phyloP scores from a whole-genome alignment of 2,113 vertebrate genomes.

The Calidris pygmaea region DNA sequence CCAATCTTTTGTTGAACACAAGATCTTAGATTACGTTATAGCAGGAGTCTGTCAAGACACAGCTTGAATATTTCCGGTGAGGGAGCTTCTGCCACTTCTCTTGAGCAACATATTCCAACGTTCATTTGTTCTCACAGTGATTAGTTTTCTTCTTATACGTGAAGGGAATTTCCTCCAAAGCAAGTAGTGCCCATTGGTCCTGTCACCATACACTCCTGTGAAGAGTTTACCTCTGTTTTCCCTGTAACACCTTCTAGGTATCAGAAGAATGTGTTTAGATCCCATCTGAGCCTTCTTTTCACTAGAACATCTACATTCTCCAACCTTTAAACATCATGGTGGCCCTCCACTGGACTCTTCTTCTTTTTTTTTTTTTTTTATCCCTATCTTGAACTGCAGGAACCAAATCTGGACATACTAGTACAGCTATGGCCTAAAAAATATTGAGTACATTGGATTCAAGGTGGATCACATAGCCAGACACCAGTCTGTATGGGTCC shows the following conservation, averaged over 20 bases:
- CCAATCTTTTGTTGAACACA: background rate
- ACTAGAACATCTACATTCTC: background rate
- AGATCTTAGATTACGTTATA: background rate
- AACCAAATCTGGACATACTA: background rate
- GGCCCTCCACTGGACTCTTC: background rate
- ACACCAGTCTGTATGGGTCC: background rate
- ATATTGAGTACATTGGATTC: background rate
- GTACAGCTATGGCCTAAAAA: background rate
- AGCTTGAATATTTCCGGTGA: background rate
- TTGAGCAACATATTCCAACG: background rate
- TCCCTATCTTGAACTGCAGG: background rate
- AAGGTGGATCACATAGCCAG: background rate
- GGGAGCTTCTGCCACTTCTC: background rate
- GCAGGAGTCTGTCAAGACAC: background rate
- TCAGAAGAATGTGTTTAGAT: background rate
- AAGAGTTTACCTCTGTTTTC: background rate
- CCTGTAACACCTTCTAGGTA: background rate
- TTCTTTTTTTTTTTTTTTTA: background rate
- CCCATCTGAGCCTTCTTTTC: background rate
- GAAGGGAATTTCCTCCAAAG: background rate
- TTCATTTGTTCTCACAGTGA: background rate
- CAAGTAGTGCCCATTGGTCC: background rate
- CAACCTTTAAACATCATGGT: background rate
- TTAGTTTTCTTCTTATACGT: background rate
- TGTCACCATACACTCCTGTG: background rate